Conservation (phyloP, 2,888 invertebrate species). For the Andricus quercusramuli region DNA sequence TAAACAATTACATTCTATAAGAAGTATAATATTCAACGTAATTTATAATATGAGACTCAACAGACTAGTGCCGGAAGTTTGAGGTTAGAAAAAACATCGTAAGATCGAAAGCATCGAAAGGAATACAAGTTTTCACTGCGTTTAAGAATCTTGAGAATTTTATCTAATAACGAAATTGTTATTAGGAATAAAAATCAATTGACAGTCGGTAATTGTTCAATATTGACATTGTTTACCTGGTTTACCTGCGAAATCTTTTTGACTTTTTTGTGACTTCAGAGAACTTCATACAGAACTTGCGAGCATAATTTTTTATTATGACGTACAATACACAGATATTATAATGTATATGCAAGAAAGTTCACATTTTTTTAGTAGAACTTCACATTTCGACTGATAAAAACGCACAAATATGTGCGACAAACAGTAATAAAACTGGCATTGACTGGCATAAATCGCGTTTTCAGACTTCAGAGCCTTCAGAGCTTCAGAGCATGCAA, state of each 20-base stretch:
- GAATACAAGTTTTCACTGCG: background rate
- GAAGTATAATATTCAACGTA: background rate
- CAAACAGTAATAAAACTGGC: background rate
- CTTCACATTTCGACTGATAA: background rate
- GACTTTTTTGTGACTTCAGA: background rate
- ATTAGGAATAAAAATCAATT: background rate
- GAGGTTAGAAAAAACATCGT: slow-evolving; percentile 9
- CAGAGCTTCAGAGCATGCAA: too few relatives aligned
- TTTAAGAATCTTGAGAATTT: background rate
- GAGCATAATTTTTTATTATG: background rate
- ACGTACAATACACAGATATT: background rate
- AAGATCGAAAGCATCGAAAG: background rate
- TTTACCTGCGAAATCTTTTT: background rate
- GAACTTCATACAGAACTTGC: background rate
- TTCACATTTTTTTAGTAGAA: background rate
- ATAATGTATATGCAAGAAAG: background rate
- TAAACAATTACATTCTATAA: background rate
- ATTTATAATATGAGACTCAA: background rate
- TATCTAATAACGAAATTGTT: background rate
- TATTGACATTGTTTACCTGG: background rate
- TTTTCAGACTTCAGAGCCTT: background rate
- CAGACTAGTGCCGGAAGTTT: background rate
- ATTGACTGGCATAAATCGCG: background rate
- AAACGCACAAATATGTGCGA: background rate
- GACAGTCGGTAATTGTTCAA: background rate